Conservation (phyloP, 64 coral and sea anemone genomes). For the Trachythela sp. region DNA sequence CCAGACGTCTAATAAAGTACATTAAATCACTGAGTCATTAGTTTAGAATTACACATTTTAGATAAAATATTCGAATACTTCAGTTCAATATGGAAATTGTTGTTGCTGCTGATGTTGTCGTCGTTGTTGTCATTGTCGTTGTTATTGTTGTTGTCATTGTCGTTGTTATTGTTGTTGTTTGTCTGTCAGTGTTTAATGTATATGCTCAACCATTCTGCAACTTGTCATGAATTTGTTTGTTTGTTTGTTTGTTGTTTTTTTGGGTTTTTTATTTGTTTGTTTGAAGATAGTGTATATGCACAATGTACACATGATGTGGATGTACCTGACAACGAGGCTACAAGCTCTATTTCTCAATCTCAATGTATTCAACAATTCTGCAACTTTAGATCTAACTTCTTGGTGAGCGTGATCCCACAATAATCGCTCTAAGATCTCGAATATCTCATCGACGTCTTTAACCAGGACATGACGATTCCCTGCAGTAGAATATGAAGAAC, state of each 20-base stretch:
- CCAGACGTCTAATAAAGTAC: slow-evolving; percentile 35
- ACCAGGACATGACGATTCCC: slow-evolving; percentile 75
- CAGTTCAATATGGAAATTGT: too few relatives aligned
- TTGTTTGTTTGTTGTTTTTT: too few relatives aligned
- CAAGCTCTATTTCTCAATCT: slow-evolving; percentile 66
- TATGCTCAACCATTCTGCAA: too few relatives aligned
- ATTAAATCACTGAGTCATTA: not conserved
- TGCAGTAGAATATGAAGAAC: not conserved
- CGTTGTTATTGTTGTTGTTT: too few relatives aligned
- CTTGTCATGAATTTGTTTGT: too few relatives aligned
- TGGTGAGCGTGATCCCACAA: slow-evolving; percentile 93
- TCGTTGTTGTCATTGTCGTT: too few relatives aligned
- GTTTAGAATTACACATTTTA: not conserved
- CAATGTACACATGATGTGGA: not conserved
- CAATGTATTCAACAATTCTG: slow-evolving; percentile 57
- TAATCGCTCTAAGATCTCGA: slow-evolving; percentile 62
- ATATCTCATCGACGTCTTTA: slow-evolving; percentile 61
- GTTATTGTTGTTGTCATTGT: too few relatives aligned
- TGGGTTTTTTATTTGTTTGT: not conserved
- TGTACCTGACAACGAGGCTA: slow-evolving; percentile 66
- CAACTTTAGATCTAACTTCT: slow-evolving; percentile 70
- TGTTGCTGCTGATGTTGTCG: too few relatives aligned
- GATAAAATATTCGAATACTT: not conserved
- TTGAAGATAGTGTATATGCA: not conserved
- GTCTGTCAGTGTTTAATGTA: too few relatives aligned